Conservation (phyloP, 2,113 vertebrate genomes). For the Corydoras maculifer region DNA sequence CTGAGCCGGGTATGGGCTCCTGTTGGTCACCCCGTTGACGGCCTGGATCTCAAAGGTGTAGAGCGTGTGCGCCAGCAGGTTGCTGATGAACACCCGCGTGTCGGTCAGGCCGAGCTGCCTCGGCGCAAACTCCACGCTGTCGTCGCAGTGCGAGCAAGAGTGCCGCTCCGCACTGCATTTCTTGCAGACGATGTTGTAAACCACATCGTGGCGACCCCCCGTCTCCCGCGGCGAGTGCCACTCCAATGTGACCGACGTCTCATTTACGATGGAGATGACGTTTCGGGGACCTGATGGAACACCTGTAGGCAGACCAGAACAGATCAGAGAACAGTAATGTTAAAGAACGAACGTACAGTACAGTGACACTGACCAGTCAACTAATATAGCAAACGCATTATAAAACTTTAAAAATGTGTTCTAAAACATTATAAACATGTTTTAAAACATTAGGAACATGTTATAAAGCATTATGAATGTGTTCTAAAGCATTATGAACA, state of each 20-base stretch:
- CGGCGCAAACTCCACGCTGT: constrained; percentile 93
- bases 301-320: constrained; percentile 58
- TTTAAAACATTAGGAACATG: too few relatives aligned
- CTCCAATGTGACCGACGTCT: constrained; percentile 94
- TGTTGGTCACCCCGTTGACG: constrained; percentile 89
- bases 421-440: too few relatives aligned
- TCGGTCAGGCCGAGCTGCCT: constrained; percentile 87
- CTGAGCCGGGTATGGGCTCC: constrained; percentile 90
- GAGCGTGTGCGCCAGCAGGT: constrained; percentile 86
- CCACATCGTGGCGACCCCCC: constrained; percentile 83
- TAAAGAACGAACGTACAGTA: too few relatives aligned
- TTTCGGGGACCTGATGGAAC: constrained; percentile 92
- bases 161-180: constrained; percentile 85
- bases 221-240: constrained; percentile 91
- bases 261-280: constrained; percentile 93
- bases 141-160: constrained; percentile 89
- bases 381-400: too few relatives aligned
- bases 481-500: too few relatives aligned
- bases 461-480: too few relatives aligned
- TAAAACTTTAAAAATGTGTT: too few relatives aligned
- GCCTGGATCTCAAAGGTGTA: constrained; percentile 97
- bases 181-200: constrained; percentile 96
- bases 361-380: too few relatives aligned
- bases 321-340: too few relatives aligned
- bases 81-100: constrained; percentile 91